These are phyloP conservation scores for Anthonomus grandis DNA, from an alignment of 1,140 invertebrate species.

Conservation along the genomic window DNA sequence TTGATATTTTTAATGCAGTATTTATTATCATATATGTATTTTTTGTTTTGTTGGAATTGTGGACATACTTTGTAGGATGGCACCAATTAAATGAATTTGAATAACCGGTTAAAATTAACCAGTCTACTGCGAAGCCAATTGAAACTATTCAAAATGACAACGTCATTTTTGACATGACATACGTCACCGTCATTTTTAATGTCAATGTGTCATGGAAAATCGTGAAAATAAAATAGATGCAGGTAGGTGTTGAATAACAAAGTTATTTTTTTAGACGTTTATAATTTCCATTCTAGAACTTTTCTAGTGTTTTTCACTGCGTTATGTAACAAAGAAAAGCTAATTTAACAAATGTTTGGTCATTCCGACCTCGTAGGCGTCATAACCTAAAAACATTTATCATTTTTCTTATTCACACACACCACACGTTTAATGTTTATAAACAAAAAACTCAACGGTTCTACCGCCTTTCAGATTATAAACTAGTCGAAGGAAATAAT, in stretches of 20 bases:
- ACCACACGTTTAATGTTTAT: constrained; percentile 34
- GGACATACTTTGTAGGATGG: no score
- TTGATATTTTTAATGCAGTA: no score
- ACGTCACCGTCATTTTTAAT: no score
- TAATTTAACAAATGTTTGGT: neutral
- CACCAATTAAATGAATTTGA: no score
- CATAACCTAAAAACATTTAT: constrained; percentile 17
- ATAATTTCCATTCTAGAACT: neutral
- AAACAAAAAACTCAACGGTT: constrained; percentile 25
- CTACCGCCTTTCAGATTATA: constrained; percentile 24
- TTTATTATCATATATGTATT: no score
- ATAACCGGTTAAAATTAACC: no score
- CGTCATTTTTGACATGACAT: neutral
- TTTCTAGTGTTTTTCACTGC: neutral
- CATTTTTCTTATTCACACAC: constrained; percentile 3
- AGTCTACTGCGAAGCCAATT: no score
- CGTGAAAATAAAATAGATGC: constrained; percentile 27
- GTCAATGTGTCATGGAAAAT: constrained; percentile 25
- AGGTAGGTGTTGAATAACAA: constrained; percentile 29
- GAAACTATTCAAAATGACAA: no score
- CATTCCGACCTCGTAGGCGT: neutral
- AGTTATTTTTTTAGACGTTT: constrained; percentile 11
- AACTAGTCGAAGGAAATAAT: constrained; percentile 32
- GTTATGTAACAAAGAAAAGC: constrained; percentile 5
- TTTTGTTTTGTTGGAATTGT: no score